Conservation (phyloP, 2,888 invertebrate genomes). For the Nebria brevicollis region DNA sequence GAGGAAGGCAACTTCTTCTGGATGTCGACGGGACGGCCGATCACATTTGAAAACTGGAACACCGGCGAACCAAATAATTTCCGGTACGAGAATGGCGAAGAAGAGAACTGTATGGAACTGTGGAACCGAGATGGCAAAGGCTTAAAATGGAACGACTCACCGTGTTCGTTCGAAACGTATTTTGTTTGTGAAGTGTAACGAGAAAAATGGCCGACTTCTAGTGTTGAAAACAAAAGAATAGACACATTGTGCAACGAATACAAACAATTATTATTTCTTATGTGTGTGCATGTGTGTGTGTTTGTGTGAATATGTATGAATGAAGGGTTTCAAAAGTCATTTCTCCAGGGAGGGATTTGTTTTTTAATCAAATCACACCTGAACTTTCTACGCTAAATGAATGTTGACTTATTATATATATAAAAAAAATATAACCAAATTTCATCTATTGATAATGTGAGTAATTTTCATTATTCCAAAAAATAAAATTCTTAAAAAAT, state of each 20-base stretch:
- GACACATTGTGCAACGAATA: constrained; percentile 7
- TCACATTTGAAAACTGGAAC: constrained; percentile 94
- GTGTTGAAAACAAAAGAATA: constrained; percentile 10
- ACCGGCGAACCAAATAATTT: constrained; percentile 95
- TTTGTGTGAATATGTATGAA: neutral
- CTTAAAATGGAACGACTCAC: constrained; percentile 93
- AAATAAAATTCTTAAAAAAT: constrained; percentile 18
- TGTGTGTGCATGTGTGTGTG: neutral
- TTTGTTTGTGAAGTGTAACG: constrained; percentile 89
- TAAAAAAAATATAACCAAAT: neutral
- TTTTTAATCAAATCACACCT: neutral
- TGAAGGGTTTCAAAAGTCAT: neutral
- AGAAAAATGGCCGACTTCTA: neutral
- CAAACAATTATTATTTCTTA: constrained; percentile 10
- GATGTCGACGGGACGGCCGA: constrained; percentile 90
- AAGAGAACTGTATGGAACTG: constrained; percentile 89
- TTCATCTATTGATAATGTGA: no score
- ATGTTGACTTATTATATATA: neutral
- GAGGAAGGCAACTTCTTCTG: constrained; percentile 93
- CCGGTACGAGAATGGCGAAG: constrained; percentile 91
- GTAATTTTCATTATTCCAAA: constrained; percentile 21
- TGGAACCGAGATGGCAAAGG: constrained; percentile 95
- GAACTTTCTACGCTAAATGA: no score
- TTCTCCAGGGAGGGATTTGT: neutral
- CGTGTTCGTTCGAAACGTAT: constrained; percentile 92